phyloP scores from a whole-genome alignment of 2,113 vertebrate genomes.

The Psittacula cyanocephala region DNA sequence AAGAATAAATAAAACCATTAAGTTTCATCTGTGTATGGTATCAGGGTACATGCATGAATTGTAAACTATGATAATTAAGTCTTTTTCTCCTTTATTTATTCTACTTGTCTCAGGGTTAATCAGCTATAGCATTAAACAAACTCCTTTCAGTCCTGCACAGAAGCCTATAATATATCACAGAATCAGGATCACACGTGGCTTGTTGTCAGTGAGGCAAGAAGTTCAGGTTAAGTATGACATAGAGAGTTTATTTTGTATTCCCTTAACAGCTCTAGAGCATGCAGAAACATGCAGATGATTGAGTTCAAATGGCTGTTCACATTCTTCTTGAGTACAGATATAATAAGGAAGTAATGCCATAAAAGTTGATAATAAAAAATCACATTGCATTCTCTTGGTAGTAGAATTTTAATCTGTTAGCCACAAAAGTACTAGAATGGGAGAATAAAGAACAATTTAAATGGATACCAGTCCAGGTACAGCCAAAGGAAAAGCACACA shows the following conservation, averaged over 20 bases:
- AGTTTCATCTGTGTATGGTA: background rate
- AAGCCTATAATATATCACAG: background rate
- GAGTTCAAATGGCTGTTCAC: background rate
- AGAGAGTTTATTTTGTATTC: background rate
- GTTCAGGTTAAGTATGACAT: background rate
- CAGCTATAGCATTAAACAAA: background rate
- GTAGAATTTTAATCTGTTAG: background rate
- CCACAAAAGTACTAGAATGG: background rate
- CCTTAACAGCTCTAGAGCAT: background rate
- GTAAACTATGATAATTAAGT: background rate
- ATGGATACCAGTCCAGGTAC: background rate
- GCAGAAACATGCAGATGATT: background rate
- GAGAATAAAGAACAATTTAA: background rate
- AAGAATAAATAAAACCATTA: background rate
- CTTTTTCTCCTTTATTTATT: background rate
- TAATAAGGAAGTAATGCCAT: background rate
- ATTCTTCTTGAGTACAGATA: background rate
- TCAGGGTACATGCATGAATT: background rate
- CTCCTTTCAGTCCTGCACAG: background rate
- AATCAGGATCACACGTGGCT: conserved; percentile 14
- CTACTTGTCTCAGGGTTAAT: background rate
- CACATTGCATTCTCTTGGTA: background rate
- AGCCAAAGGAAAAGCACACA: background rate
- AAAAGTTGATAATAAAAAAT: background rate
- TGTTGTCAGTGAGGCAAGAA: background rate